Conservation (phyloP, 2,797 vertebrate species). For the Prunella strophiata region DNA sequence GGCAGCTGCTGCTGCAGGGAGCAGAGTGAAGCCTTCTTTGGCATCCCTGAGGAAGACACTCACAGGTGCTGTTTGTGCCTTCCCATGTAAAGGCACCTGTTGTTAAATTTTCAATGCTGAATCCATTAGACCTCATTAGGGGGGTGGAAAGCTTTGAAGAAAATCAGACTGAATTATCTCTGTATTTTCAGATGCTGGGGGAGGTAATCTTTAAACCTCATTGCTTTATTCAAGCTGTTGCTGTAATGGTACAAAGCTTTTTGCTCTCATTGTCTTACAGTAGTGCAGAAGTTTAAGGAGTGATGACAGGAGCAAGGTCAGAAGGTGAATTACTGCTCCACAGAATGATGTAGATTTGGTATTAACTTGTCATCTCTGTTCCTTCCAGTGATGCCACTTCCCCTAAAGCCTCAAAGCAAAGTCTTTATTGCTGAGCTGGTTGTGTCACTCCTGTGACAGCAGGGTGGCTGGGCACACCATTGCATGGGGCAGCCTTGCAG, state of each 20-base stretch:
- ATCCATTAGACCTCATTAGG: slow-evolving; percentile 6
- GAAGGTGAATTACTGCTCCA: background rate
- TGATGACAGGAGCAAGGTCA: background rate
- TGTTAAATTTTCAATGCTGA: background rate
- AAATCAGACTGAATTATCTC: slow-evolving; percentile 18
- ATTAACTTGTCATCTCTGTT: background rate
- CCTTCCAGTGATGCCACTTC: background rate
- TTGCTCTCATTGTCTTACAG: background rate
- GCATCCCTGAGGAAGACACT: background rate
- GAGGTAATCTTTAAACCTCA: background rate
- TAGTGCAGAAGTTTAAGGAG: background rate
- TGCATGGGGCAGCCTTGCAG: fast-evolving
- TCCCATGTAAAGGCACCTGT: background rate
- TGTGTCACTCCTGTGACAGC: fast-evolving
- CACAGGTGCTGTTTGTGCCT: background rate
- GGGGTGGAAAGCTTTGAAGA: background rate
- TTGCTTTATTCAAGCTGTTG: background rate
- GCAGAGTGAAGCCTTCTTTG: background rate
- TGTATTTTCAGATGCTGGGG: background rate
- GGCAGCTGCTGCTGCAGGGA: background rate
- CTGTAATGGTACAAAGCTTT: background rate
- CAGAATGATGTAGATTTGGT: background rate
- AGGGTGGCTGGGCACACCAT: background rate
- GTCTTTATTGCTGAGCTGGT: background rate
- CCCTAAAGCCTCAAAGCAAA: background rate